Conservation (phyloP, 2,797 vertebrate genomes). For the Thaleichthys pacificus region DNA sequence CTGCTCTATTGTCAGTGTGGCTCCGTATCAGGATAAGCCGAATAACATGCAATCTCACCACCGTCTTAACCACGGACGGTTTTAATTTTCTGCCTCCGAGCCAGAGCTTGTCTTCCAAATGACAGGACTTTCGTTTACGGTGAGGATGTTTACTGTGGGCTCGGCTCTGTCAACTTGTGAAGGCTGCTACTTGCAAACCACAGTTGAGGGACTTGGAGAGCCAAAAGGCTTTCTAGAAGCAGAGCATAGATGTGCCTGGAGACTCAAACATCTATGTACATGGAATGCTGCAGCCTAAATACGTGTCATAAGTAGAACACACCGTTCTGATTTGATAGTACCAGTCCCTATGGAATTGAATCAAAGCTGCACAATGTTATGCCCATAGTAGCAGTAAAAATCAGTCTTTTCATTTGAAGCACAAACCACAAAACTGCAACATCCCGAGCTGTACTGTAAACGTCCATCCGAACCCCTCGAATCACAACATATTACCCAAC, state of each 20-base stretch:
- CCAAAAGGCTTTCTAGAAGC: no score
- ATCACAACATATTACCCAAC: background rate
- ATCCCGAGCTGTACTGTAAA: no score
- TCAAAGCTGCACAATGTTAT: background rate
- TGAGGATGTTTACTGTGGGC: background rate
- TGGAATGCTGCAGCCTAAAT: no score
- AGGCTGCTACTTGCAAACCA: background rate
- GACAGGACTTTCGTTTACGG: background rate
- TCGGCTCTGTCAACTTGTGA: background rate
- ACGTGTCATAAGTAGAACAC: background rate
- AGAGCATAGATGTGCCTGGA: background rate
- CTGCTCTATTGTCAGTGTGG: background rate
- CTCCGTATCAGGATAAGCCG: constrained; percentile 8
- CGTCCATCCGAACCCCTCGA: no score
- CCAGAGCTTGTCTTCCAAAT: background rate
- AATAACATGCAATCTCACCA: constrained; percentile 15
- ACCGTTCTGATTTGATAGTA: background rate
- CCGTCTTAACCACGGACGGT: constrained; percentile 13
- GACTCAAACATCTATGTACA: background rate
- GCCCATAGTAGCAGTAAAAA: background rate
- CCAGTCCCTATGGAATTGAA: background rate
- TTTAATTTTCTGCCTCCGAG: constrained; percentile 19
- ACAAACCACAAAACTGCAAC: background rate
- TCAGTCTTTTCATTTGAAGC: background rate
- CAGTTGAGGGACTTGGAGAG: background rate